Percentiles rank a stretch among this genome's conserved stretches.
Evolutionary conservation across 2,888 invertebrate genomes (phyloP).

Genomic region (Lepetodrilus schrolli): DNA sequence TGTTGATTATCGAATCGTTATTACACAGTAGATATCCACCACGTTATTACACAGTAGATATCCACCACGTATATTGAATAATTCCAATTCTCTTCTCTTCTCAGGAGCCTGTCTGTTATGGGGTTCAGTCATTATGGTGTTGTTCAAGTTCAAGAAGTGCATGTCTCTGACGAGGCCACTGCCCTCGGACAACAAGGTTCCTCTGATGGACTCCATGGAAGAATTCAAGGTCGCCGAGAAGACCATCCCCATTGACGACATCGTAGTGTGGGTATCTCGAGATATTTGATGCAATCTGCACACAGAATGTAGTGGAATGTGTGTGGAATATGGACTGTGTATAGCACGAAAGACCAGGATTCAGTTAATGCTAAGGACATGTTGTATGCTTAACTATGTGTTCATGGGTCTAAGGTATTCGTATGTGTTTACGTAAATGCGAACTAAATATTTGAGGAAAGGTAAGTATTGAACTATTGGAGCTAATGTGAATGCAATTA

Average conservation of each 20-base stretch:
- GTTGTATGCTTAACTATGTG: not conserved
- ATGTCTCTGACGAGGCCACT: slow-evolving; percentile 39
- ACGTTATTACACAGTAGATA: too few species aligned
- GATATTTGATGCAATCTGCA: not conserved
- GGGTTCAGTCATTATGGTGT: slow-evolving; percentile 67
- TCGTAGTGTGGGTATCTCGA: slow-evolving; percentile 41
- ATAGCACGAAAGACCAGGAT: too few species aligned
- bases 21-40: too few species aligned
- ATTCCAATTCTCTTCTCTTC: slow-evolving; percentile 19
- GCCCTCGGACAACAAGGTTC: slow-evolving; percentile 45
- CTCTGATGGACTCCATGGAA: slow-evolving; percentile 47
- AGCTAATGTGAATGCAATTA: too few species aligned
- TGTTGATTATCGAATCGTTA: too few species aligned
- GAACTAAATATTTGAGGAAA: too few species aligned
- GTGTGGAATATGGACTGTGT: too few species aligned
- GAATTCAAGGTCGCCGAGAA: slow-evolving; percentile 39
- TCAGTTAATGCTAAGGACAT: too few species aligned
- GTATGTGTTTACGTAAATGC: not conserved
- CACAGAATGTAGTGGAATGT: not conserved
- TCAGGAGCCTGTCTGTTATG: slow-evolving; percentile 65
- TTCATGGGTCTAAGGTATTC: not conserved
- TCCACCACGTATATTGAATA: too few species aligned
- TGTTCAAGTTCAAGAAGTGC: slow-evolving; percentile 68
- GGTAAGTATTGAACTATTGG: too few species aligned
- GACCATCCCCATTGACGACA: slow-evolving; percentile 15